A percentile compares a stretch with the other conserved stretches of the same genome.
Evolutionary conservation across 2,888 invertebrate species (phyloP).

Genomic region (Hybos culiciformis): DNA sequence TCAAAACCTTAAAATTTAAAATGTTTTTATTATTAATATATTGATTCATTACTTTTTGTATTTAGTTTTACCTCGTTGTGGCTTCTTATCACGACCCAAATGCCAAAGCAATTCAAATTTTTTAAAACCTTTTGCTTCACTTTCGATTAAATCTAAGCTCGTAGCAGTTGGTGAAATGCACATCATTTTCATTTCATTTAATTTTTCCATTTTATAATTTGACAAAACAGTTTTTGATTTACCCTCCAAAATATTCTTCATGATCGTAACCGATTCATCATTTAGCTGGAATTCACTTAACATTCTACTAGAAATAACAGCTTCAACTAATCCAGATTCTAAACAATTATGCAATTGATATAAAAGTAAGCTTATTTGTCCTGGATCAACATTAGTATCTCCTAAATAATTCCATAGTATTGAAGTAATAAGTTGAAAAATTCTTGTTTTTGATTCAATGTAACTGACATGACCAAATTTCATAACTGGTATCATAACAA

Average conservation of each 20-base stretch:
- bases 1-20: constrained; percentile 32
- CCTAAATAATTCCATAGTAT: constrained; percentile 59
- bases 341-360: constrained; percentile 65
- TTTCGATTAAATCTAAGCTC: constrained; percentile 27
- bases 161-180: constrained; percentile 24
- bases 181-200: constrained; percentile 29
- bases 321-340: constrained; percentile 48
- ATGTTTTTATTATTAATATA: too few relatives aligned
- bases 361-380: constrained; percentile 46
- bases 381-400: constrained; percentile 25
- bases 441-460: constrained; percentile 51
- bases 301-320: constrained; percentile 46
- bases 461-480: constrained; percentile 50
- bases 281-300: constrained; percentile 18
- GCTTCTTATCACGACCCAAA: constrained; percentile 52
- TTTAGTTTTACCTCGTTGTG: too few relatives aligned
- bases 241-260: constrained; percentile 9
- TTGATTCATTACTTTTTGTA: too few relatives aligned
- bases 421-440: constrained; percentile 51
- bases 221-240: constrained; percentile 17
- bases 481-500: constrained; percentile 55
- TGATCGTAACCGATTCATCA: background rate
- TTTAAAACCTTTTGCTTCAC: constrained; percentile 32
- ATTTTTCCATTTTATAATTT: constrained; percentile 27
- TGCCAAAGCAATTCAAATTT: constrained; percentile 52